Percentiles rank a stretch among this genome's conserved stretches.
Evolutionary conservation across 35 echinoderm and acorn worm species (phyloP).

Genomic region (Ptychodera flava): DNA sequence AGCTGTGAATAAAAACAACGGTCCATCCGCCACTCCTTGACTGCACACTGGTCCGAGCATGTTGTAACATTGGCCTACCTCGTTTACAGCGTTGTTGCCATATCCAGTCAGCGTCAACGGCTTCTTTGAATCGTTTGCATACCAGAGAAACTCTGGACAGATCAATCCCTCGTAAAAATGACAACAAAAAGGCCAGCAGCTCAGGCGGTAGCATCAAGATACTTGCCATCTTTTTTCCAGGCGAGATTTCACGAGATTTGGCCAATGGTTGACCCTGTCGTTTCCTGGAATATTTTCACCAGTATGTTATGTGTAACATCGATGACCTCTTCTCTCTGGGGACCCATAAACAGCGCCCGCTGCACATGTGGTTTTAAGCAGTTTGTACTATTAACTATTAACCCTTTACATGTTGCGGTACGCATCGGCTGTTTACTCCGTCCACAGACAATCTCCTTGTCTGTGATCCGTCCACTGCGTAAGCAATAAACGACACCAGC

Average conservation of each 20-base stretch:
- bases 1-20: not conserved
- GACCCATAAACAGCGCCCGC: too few relatives aligned
- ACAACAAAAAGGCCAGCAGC: not conserved
- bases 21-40: not conserved
- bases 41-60: not conserved
- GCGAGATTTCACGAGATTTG: not conserved
- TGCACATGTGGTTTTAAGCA: too few relatives aligned
- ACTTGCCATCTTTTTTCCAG: not conserved
- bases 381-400: too few relatives aligned
- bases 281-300: too few relatives aligned
- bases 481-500: too few relatives aligned
- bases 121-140: slow-evolving; percentile 21
- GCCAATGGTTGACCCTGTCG: too few relatives aligned
- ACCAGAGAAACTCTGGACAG: slow-evolving; percentile 12
- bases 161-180: not conserved
- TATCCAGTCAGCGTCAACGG: not conserved
- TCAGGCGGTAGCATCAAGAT: slow-evolving; percentile 3
- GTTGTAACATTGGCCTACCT: not conserved
- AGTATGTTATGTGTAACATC: too few relatives aligned
- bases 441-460: too few relatives aligned
- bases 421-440: too few relatives aligned
- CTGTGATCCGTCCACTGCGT: too few relatives aligned
- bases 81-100: slow-evolving; percentile 8
- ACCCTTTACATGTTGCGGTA: too few relatives aligned
- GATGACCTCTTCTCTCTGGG: too few relatives aligned